These are phyloP conservation scores for Tinamus major DNA, from an alignment of 2,797 vertebrate genomes.

Conservation along the genomic window DNA sequence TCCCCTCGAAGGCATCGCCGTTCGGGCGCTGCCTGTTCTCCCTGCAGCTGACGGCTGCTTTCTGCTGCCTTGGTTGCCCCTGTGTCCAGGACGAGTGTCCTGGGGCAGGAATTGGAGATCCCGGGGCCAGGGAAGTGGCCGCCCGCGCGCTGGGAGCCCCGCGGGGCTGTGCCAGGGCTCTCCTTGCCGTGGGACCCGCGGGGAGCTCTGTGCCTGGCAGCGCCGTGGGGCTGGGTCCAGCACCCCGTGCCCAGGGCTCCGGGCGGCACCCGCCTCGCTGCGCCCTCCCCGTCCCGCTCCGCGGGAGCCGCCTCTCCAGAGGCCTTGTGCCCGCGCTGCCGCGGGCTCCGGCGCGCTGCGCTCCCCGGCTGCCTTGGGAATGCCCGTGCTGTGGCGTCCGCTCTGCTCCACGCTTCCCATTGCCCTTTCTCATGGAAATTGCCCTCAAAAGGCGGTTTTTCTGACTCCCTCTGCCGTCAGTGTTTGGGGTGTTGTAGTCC, in stretches of 20 bases:
- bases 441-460: neutral
- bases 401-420: too few species aligned
- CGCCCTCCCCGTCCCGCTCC: fast-evolving
- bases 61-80: neutral
- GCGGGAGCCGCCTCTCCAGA: neutral
- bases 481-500: neutral
- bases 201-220: neutral
- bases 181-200: fast-evolving
- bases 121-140: neutral
- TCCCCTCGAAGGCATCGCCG: neutral
- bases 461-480: neutral
- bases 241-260: neutral
- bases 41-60: neutral
- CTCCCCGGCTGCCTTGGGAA: neutral
- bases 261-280: neutral
- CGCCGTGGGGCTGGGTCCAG: neutral
- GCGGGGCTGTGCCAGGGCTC: too few species aligned
- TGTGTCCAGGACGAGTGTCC: fast-evolving
- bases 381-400: neutral
- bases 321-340: neutral
- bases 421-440: neutral
- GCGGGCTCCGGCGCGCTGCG: neutral
- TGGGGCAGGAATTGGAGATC: neutral
- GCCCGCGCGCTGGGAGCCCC: neutral
- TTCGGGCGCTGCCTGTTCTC: neutral